phyloP scores from a whole-genome alignment of 2,797 vertebrate genomes.

The Aplochiton taeniatus region DNA sequence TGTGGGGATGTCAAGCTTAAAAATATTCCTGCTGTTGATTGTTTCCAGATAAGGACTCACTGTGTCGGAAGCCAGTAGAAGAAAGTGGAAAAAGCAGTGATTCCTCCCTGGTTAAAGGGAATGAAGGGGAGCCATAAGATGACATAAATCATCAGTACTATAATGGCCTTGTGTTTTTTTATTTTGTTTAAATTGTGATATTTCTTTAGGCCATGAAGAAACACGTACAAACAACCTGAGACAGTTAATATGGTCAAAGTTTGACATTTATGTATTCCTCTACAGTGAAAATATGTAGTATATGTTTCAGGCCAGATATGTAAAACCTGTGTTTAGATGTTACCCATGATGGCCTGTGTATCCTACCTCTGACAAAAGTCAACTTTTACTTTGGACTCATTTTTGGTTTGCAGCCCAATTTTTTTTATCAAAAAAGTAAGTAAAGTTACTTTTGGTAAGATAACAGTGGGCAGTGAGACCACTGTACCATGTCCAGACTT shows the following conservation, averaged over 20 bases:
- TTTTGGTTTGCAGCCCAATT: no score
- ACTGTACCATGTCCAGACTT: no score
- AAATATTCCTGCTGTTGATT: constrained; percentile 9
- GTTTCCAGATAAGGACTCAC: constrained; percentile 53
- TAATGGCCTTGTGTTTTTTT: no score
- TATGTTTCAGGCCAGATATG: not conserved
- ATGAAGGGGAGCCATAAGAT: constrained; percentile 39
- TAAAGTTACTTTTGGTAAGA: no score
- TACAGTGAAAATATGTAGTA: constrained; percentile 18
- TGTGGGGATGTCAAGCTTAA: not conserved
- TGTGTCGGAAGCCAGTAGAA: constrained; percentile 67
- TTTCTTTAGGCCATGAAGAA: no score
- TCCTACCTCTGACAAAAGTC: no score
- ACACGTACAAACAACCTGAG: no score
- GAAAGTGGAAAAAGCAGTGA: constrained; percentile 66
- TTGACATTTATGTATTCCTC: constrained; percentile 41
- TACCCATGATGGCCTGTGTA: no score
- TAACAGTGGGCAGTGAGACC: no score
- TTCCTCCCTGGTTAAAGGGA: constrained; percentile 47
- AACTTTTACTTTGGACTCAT: no score
- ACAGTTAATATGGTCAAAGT: constrained; percentile 36
- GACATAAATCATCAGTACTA: not conserved
- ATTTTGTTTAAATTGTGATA: no score
- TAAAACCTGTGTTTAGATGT: not conserved
- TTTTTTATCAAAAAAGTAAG: no score